Evolutionary conservation across 2,113 vertebrate species (phyloP).

Genomic region (Toxostoma redivivum): DNA sequence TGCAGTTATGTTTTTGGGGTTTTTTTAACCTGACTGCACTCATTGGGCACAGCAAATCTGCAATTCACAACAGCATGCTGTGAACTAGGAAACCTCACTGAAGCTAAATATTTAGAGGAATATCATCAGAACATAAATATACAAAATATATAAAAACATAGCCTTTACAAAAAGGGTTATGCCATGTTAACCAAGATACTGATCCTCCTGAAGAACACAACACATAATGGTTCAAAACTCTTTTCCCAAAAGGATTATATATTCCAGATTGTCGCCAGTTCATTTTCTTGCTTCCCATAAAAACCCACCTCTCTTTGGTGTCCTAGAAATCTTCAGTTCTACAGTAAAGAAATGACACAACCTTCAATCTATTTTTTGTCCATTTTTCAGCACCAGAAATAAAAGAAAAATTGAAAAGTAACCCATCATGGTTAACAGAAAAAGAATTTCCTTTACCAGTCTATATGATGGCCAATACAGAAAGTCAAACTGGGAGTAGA

Average conservation of each 20-base stretch:
- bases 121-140: neutral
- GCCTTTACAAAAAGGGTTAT: neutral
- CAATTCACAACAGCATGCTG: neutral
- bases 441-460: neutral
- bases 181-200: neutral
- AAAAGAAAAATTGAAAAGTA: neutral
- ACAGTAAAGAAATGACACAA: neutral
- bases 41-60: neutral
- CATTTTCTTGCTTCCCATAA: neutral
- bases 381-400: neutral
- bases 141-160: neutral
- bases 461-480: neutral
- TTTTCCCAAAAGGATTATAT: neutral
- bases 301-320: neutral
- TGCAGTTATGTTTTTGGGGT: neutral
- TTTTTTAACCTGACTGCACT: neutral
- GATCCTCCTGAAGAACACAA: neutral
- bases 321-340: neutral
- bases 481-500: neutral
- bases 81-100: neutral
- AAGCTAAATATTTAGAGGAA: neutral
- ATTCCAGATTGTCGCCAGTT: neutral
- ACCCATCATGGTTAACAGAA: neutral
- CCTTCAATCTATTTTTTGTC: neutral
- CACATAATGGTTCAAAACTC: neutral